A percentile compares a stretch with the other conserved stretches of the same genome.
Evolutionary conservation across 2,888 invertebrate genomes (phyloP).

Genomic region (Chromoteleia sp.): DNA sequence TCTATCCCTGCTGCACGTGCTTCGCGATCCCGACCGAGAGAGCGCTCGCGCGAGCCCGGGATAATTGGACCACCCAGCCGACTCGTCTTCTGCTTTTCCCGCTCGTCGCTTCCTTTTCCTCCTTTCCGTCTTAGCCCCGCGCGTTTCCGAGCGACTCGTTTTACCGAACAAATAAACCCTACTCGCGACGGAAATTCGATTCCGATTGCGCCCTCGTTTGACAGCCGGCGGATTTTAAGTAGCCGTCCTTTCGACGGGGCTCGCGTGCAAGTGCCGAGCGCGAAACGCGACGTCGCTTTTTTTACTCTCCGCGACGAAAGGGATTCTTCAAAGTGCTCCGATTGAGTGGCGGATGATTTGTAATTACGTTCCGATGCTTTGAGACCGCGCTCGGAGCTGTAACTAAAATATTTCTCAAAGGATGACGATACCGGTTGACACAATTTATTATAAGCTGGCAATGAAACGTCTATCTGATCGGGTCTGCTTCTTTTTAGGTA

Average conservation of each 20-base stretch:
- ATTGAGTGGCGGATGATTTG: constrained; percentile 53
- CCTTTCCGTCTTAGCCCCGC: constrained; percentile 59
- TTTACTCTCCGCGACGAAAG: constrained; percentile 39
- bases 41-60: constrained; percentile 82
- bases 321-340: constrained; percentile 42
- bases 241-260: constrained; percentile 53
- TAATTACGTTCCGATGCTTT: constrained; percentile 29
- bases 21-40: constrained; percentile 71
- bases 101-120: constrained; percentile 55
- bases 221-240: constrained; percentile 50
- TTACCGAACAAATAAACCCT: constrained; percentile 72
- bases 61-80: constrained; percentile 84
- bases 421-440: not conserved
- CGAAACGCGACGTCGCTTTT: constrained; percentile 30
- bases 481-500: too few species aligned
- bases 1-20: constrained; percentile 79
- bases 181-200: constrained; percentile 57
- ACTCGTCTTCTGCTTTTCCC: constrained; percentile 64
- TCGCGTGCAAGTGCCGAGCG: constrained; percentile 42
- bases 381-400: not conserved
- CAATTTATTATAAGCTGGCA: too few species aligned
- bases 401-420: not conserved
- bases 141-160: constrained; percentile 46
- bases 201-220: constrained; percentile 46
- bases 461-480: too few species aligned